Conservation (phyloP, 2,113 vertebrate genomes). For the Micronycteris hirsuta region DNA sequence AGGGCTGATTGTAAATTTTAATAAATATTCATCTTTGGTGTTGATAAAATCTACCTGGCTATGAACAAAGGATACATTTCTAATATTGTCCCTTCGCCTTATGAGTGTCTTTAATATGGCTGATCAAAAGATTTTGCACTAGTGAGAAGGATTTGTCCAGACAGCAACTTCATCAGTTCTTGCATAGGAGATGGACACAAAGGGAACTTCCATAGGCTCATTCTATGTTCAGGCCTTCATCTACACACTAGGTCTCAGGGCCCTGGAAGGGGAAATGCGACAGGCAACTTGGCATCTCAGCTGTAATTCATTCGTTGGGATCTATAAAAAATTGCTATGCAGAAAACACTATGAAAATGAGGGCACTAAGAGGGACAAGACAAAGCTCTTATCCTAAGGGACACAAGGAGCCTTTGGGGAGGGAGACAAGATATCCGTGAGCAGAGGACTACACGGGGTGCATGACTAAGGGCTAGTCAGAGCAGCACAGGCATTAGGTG, state of each 20-base stretch:
- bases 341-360: constrained; percentile 1
- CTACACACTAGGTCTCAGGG: not conserved
- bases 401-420: not conserved
- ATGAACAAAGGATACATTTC: constrained; percentile 14
- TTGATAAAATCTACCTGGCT: constrained; percentile 1
- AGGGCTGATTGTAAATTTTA: not conserved
- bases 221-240: not conserved
- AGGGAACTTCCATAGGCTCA: not conserved
- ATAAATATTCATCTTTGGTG: not conserved
- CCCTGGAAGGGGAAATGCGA: not conserved
- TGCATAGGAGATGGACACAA: not conserved
- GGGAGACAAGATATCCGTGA: not conserved
- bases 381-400: constrained; percentile 15
- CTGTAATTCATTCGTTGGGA: not conserved
- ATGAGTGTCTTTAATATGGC: not conserved
- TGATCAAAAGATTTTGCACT: not conserved
- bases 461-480: not conserved
- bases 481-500: not conserved
- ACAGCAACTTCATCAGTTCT: not conserved
- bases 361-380: not conserved
- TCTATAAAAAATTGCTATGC: not conserved
- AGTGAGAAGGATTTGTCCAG: not conserved
- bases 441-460: not conserved
- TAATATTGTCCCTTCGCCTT: not conserved
- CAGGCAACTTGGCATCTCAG: not conserved